Conservation (phyloP, 2,888 invertebrate genomes). For the Eupithecia exiguata region DNA sequence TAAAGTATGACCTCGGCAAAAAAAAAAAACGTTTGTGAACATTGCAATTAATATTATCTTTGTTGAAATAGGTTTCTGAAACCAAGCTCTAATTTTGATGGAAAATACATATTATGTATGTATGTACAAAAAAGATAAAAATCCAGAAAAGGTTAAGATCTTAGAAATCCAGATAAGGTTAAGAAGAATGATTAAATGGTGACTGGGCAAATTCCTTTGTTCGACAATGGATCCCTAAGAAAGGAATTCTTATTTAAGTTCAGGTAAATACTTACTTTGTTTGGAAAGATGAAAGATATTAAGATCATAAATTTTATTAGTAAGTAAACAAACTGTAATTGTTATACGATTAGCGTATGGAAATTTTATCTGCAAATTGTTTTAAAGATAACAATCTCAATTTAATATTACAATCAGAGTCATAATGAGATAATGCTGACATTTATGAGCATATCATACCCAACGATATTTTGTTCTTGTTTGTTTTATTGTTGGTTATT, state of each 20-base stretch:
- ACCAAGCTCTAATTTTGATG: neutral
- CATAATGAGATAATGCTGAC: slow-evolving; percentile 20
- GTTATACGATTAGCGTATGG: slow-evolving; percentile 11
- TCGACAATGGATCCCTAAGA: neutral
- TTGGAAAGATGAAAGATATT: neutral
- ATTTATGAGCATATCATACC: slow-evolving; percentile 14
- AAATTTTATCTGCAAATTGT: slow-evolving; percentile 19
- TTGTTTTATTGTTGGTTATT: slow-evolving; percentile 15
- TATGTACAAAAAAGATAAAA: too few species aligned
- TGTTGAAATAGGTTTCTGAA: neutral
- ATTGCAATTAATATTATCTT: neutral
- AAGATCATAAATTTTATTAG: neutral
- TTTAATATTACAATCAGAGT: slow-evolving; percentile 13
- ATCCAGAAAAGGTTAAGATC: too few species aligned
- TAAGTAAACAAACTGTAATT: neutral
- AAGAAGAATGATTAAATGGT: too few species aligned
- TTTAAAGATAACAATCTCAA: slow-evolving; percentile 17
- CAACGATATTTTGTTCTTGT: slow-evolving; percentile 21
- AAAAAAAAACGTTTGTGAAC: too few species aligned
- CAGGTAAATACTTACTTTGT: neutral
- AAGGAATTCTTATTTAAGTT: neutral
- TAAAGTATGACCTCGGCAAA: too few species aligned
- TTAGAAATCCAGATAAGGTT: too few species aligned
- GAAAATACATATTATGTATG: too few species aligned
- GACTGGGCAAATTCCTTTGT: neutral